phyloP scores from a whole-genome alignment of 2,888 invertebrate genomes.

The Agrotis puta region DNA sequence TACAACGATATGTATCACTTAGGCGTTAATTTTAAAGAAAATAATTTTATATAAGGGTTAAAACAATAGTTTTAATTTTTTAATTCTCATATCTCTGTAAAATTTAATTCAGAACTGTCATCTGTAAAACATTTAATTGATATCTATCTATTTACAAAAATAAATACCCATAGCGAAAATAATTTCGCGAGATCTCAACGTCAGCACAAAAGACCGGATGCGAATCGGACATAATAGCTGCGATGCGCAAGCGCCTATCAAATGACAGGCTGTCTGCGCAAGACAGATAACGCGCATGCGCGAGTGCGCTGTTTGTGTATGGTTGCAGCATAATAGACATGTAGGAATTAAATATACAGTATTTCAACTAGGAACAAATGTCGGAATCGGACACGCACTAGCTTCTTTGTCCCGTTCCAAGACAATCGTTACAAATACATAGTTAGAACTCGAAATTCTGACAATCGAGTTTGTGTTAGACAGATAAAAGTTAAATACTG shows the following conservation, averaged over 20 bases:
- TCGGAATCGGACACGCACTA: too few relatives aligned
- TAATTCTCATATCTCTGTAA: background rate
- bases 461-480: too few relatives aligned
- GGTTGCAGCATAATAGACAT: constrained; percentile 75
- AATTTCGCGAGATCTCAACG: constrained; percentile 46
- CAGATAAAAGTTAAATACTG: background rate
- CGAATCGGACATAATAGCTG: constrained; percentile 69
- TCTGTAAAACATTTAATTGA: too few relatives aligned
- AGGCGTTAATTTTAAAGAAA: background rate
- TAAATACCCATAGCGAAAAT: constrained; percentile 24
- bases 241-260: constrained; percentile 80
- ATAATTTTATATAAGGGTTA: background rate
- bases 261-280: constrained; percentile 70
- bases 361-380: background rate
- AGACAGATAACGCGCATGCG: constrained; percentile 70
- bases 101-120: background rate
- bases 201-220: constrained; percentile 73
- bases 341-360: background rate
- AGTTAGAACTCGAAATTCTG: too few relatives aligned
- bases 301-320: constrained; percentile 75
- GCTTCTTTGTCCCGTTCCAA: too few relatives aligned
- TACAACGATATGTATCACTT: background rate
- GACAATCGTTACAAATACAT: too few relatives aligned
- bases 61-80: background rate
- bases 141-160: background rate